Evolutionary conservation across 1,140 invertebrate species (phyloP), one percentile per base, ranked within the genome.

Genomic region (Gonioctena quinquepunctata): DNA sequence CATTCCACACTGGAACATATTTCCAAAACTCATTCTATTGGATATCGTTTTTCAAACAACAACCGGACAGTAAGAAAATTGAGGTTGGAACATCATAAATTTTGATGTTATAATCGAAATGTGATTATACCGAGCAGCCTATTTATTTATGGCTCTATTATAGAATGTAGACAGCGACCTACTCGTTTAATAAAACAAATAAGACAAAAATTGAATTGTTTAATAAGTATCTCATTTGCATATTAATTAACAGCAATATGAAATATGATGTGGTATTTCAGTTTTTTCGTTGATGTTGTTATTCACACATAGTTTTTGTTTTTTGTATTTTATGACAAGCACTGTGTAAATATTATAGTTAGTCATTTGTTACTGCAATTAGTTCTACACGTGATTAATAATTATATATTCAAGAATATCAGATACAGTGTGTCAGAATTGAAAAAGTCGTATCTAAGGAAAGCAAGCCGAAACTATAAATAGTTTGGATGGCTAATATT

Each of bases 121-220:
- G 22, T 57, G 22, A 57, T 19, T 57, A 57, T 25, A 19, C 25
- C 13, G n/a, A 23, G 25, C 22, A n/a, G 54, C 33, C 19, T 57
- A 57, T 21, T 3, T 21, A 57, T 57, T 57, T 57, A 57, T 57
- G 21, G 22, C 54, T 57, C 11, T 54, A 54, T 22, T 42, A 42
- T n/a, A 11, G 13, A n/a, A 11, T 21, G 22, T 18, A 57, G 25
- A 21, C 21, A 57, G 22, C 54, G 19, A 22, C 18, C 54, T 57
- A 13, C 5, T 22, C 21, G 54, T n/a, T 5, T 57, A 57, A 19
- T 21, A 54, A 57, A 57, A 57, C 54, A 57, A 23, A 57, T 57
- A 57, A 57, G 21, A 57, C 54, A 57, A 57, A 57, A 57, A 57
- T 57, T 49, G 48, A 18, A 49, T 49, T 49, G 13, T 49, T 49